These are phyloP conservation scores for Glaucomys volans DNA, from an alignment of 2,113 vertebrate species.

Conservation along the genomic window DNA sequence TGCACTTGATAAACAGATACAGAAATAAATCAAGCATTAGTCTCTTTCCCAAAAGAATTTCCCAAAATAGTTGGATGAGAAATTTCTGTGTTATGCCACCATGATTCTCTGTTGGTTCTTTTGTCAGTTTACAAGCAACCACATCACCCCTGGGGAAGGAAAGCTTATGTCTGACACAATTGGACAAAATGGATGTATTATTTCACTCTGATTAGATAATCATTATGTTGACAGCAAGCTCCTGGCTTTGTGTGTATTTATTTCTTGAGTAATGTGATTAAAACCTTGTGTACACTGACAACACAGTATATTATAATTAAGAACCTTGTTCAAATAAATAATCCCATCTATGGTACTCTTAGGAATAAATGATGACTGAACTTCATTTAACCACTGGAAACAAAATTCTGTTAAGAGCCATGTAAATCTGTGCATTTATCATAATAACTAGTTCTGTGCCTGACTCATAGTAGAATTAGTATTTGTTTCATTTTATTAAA, in stretches of 20 bases:
- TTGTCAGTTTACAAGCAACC: background rate
- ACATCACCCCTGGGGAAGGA: background rate
- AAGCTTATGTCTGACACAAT: background rate
- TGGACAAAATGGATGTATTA: slow-evolving; percentile 33
- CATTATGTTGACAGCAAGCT: slow-evolving; percentile 40
- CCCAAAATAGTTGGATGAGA: background rate
- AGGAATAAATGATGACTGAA: slow-evolving; percentile 42
- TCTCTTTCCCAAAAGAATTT: background rate
- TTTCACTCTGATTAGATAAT: slow-evolving; percentile 44
- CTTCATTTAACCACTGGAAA: slow-evolving; percentile 22
- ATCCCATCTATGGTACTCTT: background rate
- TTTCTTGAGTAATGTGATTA: slow-evolving; percentile 46
- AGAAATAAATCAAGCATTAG: background rate
- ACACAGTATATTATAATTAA: slow-evolving; percentile 61
- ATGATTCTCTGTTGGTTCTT: background rate
- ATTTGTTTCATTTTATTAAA: slow-evolving; percentile 59
- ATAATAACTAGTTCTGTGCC: background rate
- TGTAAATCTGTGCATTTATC: background rate
- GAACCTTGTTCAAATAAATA: slow-evolving; percentile 22
- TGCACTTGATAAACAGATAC: background rate
- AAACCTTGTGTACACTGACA: slow-evolving; percentile 53
- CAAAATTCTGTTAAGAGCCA: background rate
- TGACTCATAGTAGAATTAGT: background rate
- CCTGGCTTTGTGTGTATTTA: slow-evolving; percentile 46
- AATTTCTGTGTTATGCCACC: background rate